A percentile compares a stretch with the other conserved stretches of the same genome.
Evolutionary conservation across 53 echinoderm and acorn worm genomes (phyloP).

Genomic region (Temnopleurus reevesii): DNA sequence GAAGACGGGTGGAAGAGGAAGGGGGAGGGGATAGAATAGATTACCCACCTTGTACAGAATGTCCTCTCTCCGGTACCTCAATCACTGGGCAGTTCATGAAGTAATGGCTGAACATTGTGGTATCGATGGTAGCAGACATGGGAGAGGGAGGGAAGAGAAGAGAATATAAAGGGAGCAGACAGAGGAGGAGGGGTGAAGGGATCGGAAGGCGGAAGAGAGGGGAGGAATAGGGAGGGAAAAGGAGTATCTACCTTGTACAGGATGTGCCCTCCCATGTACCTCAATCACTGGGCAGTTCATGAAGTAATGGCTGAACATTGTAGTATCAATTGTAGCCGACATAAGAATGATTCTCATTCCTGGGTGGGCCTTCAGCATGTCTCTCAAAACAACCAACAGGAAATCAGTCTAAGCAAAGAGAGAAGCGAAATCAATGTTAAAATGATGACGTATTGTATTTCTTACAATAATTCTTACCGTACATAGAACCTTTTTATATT

Average conservation of each 20-base stretch:
- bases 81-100: conserved; percentile 89
- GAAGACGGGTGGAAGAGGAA: too few relatives aligned
- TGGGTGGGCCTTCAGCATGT: conserved; percentile 87
- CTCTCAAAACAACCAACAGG: conserved; percentile 87
- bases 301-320: conserved; percentile 95
- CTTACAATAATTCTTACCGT: too few relatives aligned
- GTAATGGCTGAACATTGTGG: conserved; percentile 92
- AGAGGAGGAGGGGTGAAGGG: background rate
- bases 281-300: conserved; percentile 88
- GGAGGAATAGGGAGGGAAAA: background rate
- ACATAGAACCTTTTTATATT: too few relatives aligned
- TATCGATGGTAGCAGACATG: conserved; percentile 98
- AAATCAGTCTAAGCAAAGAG: conserved; percentile 82
- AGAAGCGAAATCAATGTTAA: too few relatives aligned
- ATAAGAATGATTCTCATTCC: conserved; percentile 86
- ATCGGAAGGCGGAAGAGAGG: too few relatives aligned
- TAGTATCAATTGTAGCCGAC: conserved; percentile 97
- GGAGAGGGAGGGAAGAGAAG: background rate
- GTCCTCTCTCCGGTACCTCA: conserved; percentile 82
- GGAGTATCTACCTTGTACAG: conserved; percentile 80
- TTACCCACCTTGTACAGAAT: conserved; percentile 87
- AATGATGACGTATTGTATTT: too few relatives aligned
- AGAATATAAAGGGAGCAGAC: background rate
- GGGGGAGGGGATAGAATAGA: too few relatives aligned
- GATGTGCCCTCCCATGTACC: conserved; percentile 82